Percentiles rank a stretch among this genome's conserved stretches.
Conservation (phyloP, 1,140 invertebrate species). For the Lepeophtheirus salmonis region DNA sequence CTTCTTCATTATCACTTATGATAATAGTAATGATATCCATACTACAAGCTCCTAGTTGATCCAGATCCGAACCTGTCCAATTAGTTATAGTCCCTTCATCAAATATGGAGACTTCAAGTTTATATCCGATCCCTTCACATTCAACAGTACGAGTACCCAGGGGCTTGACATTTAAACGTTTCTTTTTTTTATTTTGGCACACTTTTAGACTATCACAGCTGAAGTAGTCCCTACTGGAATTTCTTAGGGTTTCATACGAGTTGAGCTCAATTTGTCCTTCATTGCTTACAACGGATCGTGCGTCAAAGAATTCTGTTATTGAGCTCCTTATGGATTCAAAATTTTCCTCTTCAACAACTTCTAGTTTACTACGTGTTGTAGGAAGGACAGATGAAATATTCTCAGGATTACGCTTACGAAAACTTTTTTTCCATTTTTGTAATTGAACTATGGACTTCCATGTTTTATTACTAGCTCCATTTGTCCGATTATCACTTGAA, state of each 20-base stretch:
- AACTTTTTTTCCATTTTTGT: neutral
- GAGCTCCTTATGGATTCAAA: neutral
- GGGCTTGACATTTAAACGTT: neutral
- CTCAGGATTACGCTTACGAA: too few species aligned
- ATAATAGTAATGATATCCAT: neutral
- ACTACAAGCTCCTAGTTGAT: neutral
- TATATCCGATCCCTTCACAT: neutral
- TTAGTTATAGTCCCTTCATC: neutral
- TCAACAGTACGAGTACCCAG: neutral
- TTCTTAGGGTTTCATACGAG: neutral
- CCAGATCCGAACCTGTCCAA: neutral
- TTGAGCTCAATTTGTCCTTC: neutral
- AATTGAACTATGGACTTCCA: neutral
- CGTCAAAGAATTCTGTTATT: neutral
- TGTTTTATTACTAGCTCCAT: too few species aligned
- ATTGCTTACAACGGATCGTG: neutral
- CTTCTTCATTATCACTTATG: neutral
- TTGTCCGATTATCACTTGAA: too few species aligned
- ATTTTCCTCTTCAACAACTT: neutral
- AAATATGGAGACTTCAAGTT: neutral
- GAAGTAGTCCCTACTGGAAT: neutral
- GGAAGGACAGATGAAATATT: neutral
- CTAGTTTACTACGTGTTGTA: neutral
- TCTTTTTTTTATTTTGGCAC: neutral
- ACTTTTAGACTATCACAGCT: neutral